A percentile compares a stretch with the other conserved stretches of the same genome.
Evolutionary conservation across 2,888 invertebrate species (phyloP).

Genomic region (Saturnia pavonia): DNA sequence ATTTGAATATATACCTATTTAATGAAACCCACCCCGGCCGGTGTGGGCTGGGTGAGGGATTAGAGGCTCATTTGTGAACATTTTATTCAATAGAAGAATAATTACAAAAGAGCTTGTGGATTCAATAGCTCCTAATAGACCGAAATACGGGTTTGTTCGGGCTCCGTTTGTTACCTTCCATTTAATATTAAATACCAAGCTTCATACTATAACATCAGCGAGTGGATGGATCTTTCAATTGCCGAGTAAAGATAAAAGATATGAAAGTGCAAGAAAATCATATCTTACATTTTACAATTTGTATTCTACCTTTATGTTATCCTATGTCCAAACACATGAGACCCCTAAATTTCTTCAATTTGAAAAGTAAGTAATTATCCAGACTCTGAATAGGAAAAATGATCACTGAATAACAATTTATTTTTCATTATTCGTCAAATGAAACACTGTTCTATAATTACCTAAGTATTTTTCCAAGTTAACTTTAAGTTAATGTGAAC

Average conservation of each 20-base stretch:
- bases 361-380: too few species aligned
- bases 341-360: too few species aligned
- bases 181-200: background rate
- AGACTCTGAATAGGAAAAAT: background rate
- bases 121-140: slow-evolving; percentile 20
- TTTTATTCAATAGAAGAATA: slow-evolving; percentile 15
- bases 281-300: background rate
- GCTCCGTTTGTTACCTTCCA: background rate
- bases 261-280: background rate
- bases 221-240: background rate
- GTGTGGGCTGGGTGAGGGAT: background rate
- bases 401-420: background rate
- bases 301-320: too few species aligned
- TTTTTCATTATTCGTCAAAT: background rate
- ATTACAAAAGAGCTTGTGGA: slow-evolving; percentile 21
- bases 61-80: background rate
- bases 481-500: background rate
- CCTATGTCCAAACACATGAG: too few species aligned
- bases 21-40: background rate
- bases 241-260: background rate
- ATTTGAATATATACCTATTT: background rate
- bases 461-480: background rate
- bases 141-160: slow-evolving; percentile 13
- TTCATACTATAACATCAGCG: background rate
- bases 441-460: background rate